These are phyloP conservation scores for Drosophila mayaguana DNA, from an alignment of 2,888 invertebrate genomes.

Conservation along the genomic window DNA sequence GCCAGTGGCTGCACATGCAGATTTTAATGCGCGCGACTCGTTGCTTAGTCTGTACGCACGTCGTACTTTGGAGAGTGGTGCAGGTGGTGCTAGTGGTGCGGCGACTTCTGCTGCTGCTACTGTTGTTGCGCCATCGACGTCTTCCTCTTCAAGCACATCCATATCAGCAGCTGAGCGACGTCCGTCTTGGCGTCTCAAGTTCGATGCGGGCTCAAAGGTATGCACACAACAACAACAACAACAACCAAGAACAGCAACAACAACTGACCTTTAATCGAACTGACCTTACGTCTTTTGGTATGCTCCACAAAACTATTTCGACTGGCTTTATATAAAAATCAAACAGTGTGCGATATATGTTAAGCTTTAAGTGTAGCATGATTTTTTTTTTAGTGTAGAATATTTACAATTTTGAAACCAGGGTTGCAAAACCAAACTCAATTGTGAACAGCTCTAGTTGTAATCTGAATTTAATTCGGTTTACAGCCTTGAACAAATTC, in stretches of 20 bases:
- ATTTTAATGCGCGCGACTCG: conserved; percentile 75
- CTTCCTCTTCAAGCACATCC: conserved; percentile 47
- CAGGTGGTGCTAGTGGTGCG: conserved; percentile 38
- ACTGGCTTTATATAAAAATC: conserved; percentile 40
- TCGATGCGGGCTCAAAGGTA: conserved; percentile 96
- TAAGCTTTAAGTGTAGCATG: conserved; percentile 55
- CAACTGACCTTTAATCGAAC: conserved; percentile 47
- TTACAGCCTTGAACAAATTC: conserved; percentile 1
- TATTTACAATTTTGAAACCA: conserved; percentile 26
- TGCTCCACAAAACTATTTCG: conserved; percentile 26
- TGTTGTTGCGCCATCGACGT: conserved; percentile 42
- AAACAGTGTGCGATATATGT: conserved; percentile 31
- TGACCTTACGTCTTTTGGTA: conserved; percentile 21
- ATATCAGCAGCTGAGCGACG: conserved; percentile 88
- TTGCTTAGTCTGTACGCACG: conserved; percentile 71
- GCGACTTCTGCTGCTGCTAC: conserved; percentile 39
- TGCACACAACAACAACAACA: conserved; percentile 64
- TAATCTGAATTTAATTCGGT: not conserved
- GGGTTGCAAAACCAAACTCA: not conserved
- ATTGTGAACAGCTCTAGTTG: not conserved
- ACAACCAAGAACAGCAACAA: conserved; percentile 38
- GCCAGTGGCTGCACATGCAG: conserved; percentile 56
- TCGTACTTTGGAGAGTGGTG: conserved; percentile 54
- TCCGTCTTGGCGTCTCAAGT: conserved; percentile 96
- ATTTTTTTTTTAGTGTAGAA: conserved; percentile 23